Conservation (phyloP, 2,888 invertebrate genomes). For the Ophraella communa region DNA sequence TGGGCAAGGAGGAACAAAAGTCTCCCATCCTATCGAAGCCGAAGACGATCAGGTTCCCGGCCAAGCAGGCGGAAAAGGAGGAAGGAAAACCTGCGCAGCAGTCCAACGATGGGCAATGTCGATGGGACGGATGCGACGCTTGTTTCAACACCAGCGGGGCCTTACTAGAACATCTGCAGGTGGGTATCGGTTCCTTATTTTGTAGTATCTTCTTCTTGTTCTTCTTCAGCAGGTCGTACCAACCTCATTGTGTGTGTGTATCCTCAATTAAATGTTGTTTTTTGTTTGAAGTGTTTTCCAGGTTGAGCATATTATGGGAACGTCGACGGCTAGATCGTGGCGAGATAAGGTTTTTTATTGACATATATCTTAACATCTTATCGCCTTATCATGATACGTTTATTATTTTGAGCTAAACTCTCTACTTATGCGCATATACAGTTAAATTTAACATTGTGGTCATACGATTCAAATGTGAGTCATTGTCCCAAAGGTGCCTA, state of each 20-base stretch:
- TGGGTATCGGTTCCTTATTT: constrained; percentile 52
- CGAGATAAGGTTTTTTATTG: not conserved
- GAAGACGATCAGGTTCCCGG: constrained; percentile 82
- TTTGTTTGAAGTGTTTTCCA: not conserved
- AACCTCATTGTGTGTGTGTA: not conserved
- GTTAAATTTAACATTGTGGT: too few relatives aligned
- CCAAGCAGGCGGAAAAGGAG: constrained; percentile 59
- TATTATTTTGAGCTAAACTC: too few relatives aligned
- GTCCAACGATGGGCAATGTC: constrained; percentile 65
- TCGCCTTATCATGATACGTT: too few relatives aligned
- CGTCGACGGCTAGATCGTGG: not conserved
- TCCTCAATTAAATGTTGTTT: not conserved
- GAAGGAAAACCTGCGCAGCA: constrained; percentile 52
- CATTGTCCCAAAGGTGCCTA: too few relatives aligned
- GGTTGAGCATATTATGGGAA: not conserved
- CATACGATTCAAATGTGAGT: too few relatives aligned
- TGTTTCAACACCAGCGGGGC: constrained; percentile 81
- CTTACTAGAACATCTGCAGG: constrained; percentile 88
- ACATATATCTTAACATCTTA: too few relatives aligned
- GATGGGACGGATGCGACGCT: constrained; percentile 83
- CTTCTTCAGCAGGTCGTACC: not conserved
- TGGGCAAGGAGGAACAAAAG: constrained; percentile 60
- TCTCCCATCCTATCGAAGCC: constrained; percentile 83
- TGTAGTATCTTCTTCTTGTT: not conserved
- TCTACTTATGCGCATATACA: too few relatives aligned